phyloP scores from a whole-genome alignment of 2,113 vertebrate genomes.

The Sebastes schlegelii region DNA sequence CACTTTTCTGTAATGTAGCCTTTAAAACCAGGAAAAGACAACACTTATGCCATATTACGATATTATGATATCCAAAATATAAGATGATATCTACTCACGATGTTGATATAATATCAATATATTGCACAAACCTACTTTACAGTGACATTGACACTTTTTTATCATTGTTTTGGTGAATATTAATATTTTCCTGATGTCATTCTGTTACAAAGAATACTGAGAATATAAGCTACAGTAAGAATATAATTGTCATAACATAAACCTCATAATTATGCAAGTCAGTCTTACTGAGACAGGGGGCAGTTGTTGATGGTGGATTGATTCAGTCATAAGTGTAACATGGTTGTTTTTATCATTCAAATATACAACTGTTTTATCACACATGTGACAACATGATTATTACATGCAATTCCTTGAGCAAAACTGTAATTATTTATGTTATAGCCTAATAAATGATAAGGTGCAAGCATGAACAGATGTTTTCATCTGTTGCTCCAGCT shows the following conservation, averaged over 20 bases:
- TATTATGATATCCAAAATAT: no score
- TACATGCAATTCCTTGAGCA: not conserved
- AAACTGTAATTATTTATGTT: not conserved
- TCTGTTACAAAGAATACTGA: not conserved
- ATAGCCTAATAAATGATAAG: not conserved
- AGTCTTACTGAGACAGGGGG: not conserved
- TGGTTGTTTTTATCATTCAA: not conserved
- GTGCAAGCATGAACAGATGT: not conserved
- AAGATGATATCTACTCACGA: no score
- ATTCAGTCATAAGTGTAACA: not conserved
- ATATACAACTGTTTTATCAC: not conserved
- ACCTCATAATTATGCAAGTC: not conserved
- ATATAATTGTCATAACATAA: not conserved
- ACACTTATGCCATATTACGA: no score
- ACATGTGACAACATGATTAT: not conserved
- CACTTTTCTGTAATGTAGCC: no score
- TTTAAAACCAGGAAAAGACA: no score
- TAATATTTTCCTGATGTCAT: not conserved
- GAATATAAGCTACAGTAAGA: not conserved
- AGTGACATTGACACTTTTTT: no score
- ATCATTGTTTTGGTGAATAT: not conserved
- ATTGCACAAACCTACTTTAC: no score
- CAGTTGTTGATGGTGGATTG: not conserved
- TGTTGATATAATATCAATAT: no score
- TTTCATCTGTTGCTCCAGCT: constrained; percentile 64